Evolutionary conservation across 1,140 invertebrate species (phyloP), one percentile per base, ranked within the genome.

Genomic region (Asbolus verrucosus): DNA sequence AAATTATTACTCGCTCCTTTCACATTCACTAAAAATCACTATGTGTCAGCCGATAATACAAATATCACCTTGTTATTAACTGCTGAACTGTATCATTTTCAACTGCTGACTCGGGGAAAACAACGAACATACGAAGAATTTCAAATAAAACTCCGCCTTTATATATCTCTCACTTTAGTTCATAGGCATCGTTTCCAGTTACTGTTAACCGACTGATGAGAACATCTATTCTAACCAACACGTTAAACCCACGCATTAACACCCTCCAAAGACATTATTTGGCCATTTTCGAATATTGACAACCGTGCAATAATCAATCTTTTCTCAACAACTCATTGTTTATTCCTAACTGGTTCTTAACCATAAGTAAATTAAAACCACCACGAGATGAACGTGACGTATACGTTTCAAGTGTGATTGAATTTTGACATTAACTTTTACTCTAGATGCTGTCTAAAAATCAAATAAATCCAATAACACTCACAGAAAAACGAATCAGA

Each of bases 101-200:
- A 54, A 24, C 19, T 54, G 46, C 19, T 54, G 46, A 54, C 46
- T 54, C 46, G 27, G n/a, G 46, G 14, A 54, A 54, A 54, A 54
- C 24, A 9, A 54, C 6, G 19, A 54, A 54, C 19, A 54, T 27
- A 27, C 46, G 5, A 27, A 54, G 46, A 54, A 24, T 54, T 54
- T 27, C 19, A 54, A 54, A 54, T 54, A 54, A 16, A 54, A 27
- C 46, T 27, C 19, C 11, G 46, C n/a, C n/a, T 27, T 24, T 27
- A 8, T 24, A 13, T 27, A 11, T 27, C n/a, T 54, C 19, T 27
- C 46, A n/a, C 21, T 43, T 43, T 16, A 8, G 13, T 16, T 16
- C 15, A 43, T 43, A 27, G 18, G 9, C 46, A 46, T 11, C 9
- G 4, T 54, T 54, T 27, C 46, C 14, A n/a, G 41, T 3, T 3